Percentiles rank a stretch among this genome's conserved stretches.
phyloP scores from a whole-genome alignment of 2,888 invertebrate genomes.

The Steromphala cineraria region DNA sequence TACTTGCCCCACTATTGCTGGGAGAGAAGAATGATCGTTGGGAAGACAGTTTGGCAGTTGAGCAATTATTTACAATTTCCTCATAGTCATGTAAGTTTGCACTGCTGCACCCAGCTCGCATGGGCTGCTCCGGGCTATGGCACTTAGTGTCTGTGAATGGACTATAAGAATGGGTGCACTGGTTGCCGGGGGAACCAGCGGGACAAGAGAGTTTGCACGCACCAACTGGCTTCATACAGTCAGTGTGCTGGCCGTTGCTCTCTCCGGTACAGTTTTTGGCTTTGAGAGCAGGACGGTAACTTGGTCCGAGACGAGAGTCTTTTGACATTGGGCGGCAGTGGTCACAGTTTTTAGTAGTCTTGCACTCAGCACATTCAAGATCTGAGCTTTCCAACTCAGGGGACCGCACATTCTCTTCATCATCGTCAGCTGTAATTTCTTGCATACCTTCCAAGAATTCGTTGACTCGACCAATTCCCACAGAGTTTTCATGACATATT shows the following conservation, averaged over 20 bases:
- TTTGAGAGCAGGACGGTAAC: constrained; percentile 15
- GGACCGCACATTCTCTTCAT: constrained; percentile 11
- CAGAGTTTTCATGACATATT: neutral
- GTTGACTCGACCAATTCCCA: constrained; percentile 1
- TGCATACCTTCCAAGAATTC: constrained; percentile 17
- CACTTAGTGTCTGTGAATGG: neutral
- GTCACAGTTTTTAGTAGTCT: constrained; percentile 22
- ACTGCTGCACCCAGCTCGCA: constrained; percentile 27
- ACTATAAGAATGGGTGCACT: neutral
- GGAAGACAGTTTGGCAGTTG: constrained; percentile 40
- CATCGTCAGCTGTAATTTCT: constrained; percentile 7
- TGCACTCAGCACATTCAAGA: constrained; percentile 3
- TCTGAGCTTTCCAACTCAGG: constrained; percentile 3
- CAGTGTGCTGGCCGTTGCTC: neutral
- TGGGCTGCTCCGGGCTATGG: constrained; percentile 1
- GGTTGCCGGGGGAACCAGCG: neutral
- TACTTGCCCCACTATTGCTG: constrained; percentile 63
- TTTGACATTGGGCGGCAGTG: neutral
- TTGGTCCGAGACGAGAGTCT: neutral
- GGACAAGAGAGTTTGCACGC: neutral
- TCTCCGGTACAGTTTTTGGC: constrained; percentile 10
- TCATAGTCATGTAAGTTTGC: constrained; percentile 35
- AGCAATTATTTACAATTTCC: constrained; percentile 28
- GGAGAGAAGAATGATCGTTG: constrained; percentile 68
- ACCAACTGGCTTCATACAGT: neutral